phyloP scores from a whole-genome alignment of 2,888 invertebrate genomes.

The Pristionchus mayeri region DNA sequence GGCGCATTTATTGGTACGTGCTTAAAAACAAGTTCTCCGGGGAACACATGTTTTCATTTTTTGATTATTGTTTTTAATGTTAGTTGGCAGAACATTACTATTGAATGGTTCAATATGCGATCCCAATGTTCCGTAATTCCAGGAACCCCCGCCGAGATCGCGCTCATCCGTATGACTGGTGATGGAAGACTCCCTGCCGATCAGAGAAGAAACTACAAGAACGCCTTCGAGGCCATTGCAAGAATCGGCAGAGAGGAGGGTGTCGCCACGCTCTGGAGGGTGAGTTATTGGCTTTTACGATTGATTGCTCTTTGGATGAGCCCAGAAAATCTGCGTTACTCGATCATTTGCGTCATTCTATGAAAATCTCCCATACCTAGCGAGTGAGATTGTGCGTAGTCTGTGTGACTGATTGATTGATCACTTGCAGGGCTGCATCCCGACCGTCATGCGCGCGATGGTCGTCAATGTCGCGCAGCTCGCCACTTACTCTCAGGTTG shows the following conservation, averaged over 20 bases:
- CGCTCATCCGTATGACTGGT: slow-evolving; percentile 94
- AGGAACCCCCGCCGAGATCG: slow-evolving; percentile 97
- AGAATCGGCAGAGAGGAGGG: slow-evolving; percentile 89
- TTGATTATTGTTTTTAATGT: too few relatives aligned
- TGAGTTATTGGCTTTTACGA: slow-evolving; percentile 77
- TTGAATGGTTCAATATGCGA: neutral
- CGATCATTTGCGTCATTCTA: too few relatives aligned
- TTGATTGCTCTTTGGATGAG: neutral
- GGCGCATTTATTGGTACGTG: slow-evolving; percentile 92
- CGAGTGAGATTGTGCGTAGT: too few relatives aligned
- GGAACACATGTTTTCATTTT: neutral
- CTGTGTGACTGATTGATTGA: neutral
- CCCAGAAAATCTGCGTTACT: too few relatives aligned
- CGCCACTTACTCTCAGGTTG: slow-evolving; percentile 93
- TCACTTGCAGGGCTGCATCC: slow-evolving; percentile 79
- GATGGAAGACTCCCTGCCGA: slow-evolving; percentile 90
- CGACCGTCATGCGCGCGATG: slow-evolving; percentile 85
- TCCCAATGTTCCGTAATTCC: slow-evolving; percentile 76
- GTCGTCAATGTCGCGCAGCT: slow-evolving; percentile 98
- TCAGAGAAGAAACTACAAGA: slow-evolving; percentile 92
- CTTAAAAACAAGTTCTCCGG: too few relatives aligned
- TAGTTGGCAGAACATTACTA: too few relatives aligned
- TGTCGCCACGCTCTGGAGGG: slow-evolving; percentile 91
- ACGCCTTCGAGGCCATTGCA: slow-evolving; percentile 90
- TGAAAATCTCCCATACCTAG: too few relatives aligned